Evolutionary conservation across 1,140 invertebrate genomes (phyloP), one percentile per base, ranked within the genome.

Genomic region (Bombyx mandarina): DNA sequence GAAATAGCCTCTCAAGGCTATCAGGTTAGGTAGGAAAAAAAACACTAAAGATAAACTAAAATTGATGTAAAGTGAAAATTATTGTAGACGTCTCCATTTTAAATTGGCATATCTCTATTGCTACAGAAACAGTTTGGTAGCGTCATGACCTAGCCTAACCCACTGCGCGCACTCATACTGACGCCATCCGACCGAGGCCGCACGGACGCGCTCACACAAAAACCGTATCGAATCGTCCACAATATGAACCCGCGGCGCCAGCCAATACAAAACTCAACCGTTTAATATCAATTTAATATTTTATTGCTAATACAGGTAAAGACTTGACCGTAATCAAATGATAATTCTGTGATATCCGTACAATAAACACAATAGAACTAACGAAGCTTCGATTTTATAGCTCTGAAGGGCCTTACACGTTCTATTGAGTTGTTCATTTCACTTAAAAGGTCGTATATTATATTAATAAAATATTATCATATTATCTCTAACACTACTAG

Each of bases 171-270:
- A 57, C 63, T 69, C 66, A 73, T 73, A 69, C 71, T 71, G 70
- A 71, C 66, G 60, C 48, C 26, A 35, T 35, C 26, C 26, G 58
- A 60, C 68, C 35, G 35, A 44, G 42, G 26, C 67, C 67, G 72
- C 70, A 68, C 65, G 65, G 55, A 62, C 60, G 65, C 63, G 75
- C 58, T 55, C 58, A 57, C 66, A 77, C 66, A 82, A 82, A 82
- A 82, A 80, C 71, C 76, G 67, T 74, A 67, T 63, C 77, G 66
- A 79, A 82, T 82, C 68, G 65, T 52, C 52, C 68, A 75, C 70
- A 80, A 77, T 64, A 68, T 55, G 49, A 54, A 58, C 56, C 54
- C 51, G 45, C 61, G 53, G 50, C 46, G 61, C 59, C 22, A 22
- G 18, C 50, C 18, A 35, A 4, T 51, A 35, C 50, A 51, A 12